phyloP scores from a whole-genome alignment of 2,888 invertebrate genomes.

The Drosophila tripunctata region DNA sequence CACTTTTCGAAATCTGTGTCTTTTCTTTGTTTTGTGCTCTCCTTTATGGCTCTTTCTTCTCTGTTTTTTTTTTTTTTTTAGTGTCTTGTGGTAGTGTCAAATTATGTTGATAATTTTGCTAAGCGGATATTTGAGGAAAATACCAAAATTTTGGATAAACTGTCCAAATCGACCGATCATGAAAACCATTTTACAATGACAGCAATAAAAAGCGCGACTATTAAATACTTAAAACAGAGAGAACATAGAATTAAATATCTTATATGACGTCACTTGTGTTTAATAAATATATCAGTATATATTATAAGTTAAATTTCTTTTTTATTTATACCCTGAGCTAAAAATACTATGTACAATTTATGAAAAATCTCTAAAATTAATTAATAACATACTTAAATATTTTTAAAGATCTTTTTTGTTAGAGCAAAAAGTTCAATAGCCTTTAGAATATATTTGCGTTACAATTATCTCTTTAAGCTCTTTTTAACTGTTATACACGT shows the following conservation, averaged over 20 bases:
- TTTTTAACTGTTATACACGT: background rate
- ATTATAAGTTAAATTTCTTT: too few relatives aligned
- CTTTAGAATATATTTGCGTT: too few relatives aligned
- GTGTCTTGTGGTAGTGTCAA: constrained; percentile 18
- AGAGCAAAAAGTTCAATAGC: too few relatives aligned
- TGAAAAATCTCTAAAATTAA: too few relatives aligned
- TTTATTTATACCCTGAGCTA: too few relatives aligned
- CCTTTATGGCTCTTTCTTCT: background rate
- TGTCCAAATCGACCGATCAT: background rate
- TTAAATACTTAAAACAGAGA: background rate
- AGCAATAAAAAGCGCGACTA: background rate
- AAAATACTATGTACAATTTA: too few relatives aligned
- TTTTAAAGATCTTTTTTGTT: too few relatives aligned
- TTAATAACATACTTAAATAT: too few relatives aligned
- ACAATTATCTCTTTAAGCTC: too few relatives aligned
- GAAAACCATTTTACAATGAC: background rate
- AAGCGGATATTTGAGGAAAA: constrained; percentile 24
- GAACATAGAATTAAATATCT: too few relatives aligned
- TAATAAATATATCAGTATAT: too few relatives aligned
- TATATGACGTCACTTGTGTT: background rate
- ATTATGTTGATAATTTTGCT: constrained; percentile 34
- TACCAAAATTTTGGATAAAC: background rate
- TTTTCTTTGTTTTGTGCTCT: background rate
- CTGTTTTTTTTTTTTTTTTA: background rate
- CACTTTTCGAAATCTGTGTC: constrained; percentile 44